A percentile compares a stretch with the other conserved stretches of the same genome.
Evolutionary conservation across 2,797 vertebrate species (phyloP).

Genomic region (Staurois parvus): DNA sequence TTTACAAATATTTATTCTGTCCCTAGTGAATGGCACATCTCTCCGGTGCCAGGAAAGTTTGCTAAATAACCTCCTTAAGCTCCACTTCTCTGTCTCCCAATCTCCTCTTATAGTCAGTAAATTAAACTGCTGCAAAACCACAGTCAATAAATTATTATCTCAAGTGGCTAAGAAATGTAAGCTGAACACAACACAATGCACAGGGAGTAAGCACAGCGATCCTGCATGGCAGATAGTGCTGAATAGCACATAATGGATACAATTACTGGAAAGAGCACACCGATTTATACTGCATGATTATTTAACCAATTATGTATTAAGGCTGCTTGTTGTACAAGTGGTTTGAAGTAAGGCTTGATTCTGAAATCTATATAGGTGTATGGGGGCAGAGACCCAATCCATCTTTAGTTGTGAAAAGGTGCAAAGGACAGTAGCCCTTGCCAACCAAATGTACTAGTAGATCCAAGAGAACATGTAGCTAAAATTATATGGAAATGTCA

Average conservation of each 20-base stretch:
- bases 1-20: constrained; percentile 5
- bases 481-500: background rate
- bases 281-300: background rate
- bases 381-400: background rate
- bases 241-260: constrained; percentile 16
- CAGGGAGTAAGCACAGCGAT: background rate
- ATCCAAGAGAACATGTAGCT: background rate
- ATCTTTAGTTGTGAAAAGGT: background rate
- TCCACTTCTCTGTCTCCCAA: constrained; percentile 54
- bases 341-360: background rate
- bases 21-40: background rate
- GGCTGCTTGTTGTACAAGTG: background rate
- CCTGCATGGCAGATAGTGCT: constrained; percentile 8
- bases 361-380: background rate
- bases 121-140: constrained; percentile 58
- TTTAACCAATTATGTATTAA: constrained; percentile 6
- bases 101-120: constrained; percentile 51
- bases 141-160: constrained; percentile 58
- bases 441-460: background rate
- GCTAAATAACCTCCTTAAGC: constrained; percentile 42
- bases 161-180: constrained; percentile 37
- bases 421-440: background rate
- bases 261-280: constrained; percentile 27
- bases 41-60: constrained; percentile 49
- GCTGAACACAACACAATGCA: constrained; percentile 35